phyloP scores from a whole-genome alignment of 2,113 vertebrate species.

The Charina bottae region DNA sequence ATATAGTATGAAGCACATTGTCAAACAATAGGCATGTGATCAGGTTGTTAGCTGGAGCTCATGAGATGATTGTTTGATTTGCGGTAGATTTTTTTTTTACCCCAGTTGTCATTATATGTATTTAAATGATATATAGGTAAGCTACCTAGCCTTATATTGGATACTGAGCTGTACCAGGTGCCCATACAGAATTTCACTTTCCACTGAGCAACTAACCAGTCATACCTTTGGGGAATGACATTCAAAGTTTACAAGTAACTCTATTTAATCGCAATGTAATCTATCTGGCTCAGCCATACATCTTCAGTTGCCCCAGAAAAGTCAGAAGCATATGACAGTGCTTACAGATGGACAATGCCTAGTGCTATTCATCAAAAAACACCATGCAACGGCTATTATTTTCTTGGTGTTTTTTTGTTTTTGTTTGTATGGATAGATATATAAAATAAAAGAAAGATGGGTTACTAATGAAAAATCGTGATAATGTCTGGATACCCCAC shows the following conservation, averaged over 20 bases:
- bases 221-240: not conserved
- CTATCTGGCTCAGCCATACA: not conserved
- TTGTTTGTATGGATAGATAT: not conserved
- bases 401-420: not conserved
- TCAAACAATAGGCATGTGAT: not conserved
- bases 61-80: not conserved
- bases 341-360: not conserved
- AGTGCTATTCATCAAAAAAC: not conserved
- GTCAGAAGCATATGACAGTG: not conserved
- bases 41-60: not conserved
- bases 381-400: not conserved
- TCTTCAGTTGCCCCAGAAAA: not conserved
- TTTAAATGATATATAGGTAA: not conserved
- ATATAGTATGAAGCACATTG: not conserved
- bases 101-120: not conserved
- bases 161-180: not conserved
- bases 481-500: not conserved
- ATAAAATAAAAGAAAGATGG: not conserved
- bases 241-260: not conserved
- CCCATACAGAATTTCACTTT: not conserved
- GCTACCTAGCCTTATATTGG: not conserved
- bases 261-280: not conserved
- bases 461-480: not conserved
- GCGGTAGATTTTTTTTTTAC: not conserved
- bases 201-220: not conserved